Conservation (phyloP, 2,113 vertebrate genomes). For the Cheilinus undulatus region DNA sequence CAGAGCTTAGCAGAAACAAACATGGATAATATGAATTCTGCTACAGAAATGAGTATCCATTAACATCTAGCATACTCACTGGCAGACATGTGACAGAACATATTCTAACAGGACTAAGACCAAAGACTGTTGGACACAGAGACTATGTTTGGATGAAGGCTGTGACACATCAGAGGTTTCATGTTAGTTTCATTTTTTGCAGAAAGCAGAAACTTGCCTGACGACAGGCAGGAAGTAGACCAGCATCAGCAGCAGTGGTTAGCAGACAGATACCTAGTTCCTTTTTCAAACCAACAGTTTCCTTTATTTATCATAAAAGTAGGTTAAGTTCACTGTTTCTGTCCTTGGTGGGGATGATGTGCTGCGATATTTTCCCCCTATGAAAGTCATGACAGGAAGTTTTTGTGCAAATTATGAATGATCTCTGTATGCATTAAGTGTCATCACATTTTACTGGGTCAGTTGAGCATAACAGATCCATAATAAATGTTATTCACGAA, state of each 20-base stretch:
- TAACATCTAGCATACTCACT: not conserved
- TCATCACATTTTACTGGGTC: not conserved
- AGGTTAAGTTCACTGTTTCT: not conserved
- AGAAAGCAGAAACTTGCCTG: constrained; percentile 50
- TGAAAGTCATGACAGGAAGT: too few species aligned
- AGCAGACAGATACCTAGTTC: constrained; percentile 1
- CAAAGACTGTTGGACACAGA: not conserved
- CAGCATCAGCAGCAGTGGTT: not conserved
- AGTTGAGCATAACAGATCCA: not conserved
- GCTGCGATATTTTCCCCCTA: not conserved
- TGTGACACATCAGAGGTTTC: not conserved
- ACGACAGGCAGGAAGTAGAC: constrained; percentile 49
- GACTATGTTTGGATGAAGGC: not conserved
- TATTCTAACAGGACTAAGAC: not conserved
- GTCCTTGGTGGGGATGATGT: not conserved
- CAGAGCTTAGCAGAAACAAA: not conserved
- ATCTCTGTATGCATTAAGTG: too few species aligned
- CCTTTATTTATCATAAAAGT: not conserved
- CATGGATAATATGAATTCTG: not conserved
- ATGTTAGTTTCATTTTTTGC: constrained; percentile 50
- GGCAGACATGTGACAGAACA: not conserved
- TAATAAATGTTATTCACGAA: not conserved
- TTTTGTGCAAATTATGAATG: not conserved
- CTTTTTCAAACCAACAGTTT: not conserved
- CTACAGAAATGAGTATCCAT: not conserved